Evolutionary conservation across 1,140 invertebrate genomes (phyloP).

Genomic region (Psilanteris sp.): DNA sequence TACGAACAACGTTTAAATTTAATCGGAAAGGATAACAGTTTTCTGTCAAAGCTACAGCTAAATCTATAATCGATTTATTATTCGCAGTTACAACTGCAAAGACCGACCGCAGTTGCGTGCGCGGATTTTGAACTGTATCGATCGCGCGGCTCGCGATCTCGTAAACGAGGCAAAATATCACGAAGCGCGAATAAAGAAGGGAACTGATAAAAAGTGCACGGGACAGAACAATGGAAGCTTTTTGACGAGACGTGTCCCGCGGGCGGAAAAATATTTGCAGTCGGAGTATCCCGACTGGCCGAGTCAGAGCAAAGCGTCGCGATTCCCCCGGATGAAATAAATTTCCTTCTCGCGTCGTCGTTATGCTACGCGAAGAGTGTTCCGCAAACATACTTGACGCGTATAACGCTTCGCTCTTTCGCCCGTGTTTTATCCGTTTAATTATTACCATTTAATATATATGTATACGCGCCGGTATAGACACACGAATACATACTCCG

Average conservation of each 20-base stretch:
- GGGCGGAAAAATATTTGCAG: slow-evolving; percentile 68
- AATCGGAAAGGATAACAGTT: no score
- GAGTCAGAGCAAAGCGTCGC: slow-evolving; percentile 42
- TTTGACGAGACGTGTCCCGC: slow-evolving; percentile 59
- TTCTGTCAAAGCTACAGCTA: not conserved
- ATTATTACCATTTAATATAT: slow-evolving; percentile 55
- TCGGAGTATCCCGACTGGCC: slow-evolving; percentile 55
- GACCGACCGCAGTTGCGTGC: slow-evolving; percentile 9
- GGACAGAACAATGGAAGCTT: slow-evolving; percentile 56
- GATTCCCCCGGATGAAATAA: slow-evolving; percentile 65
- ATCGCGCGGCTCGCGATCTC: slow-evolving; percentile 12
- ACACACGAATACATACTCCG: slow-evolving; percentile 1
- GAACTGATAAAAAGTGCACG: slow-evolving; percentile 26
- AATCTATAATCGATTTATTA: no score
- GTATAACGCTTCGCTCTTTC: slow-evolving; percentile 60
- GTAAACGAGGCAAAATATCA: slow-evolving; percentile 10
- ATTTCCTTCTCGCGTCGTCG: slow-evolving; percentile 62
- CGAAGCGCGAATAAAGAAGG: slow-evolving; percentile 25
- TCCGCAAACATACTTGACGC: slow-evolving; percentile 67
- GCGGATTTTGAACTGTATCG: slow-evolving; percentile 33
- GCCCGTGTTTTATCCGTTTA: slow-evolving; percentile 58
- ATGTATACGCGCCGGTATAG: slow-evolving; percentile 11
- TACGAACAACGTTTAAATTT: no score
- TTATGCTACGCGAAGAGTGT: slow-evolving; percentile 64
- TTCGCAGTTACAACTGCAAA: no score